These are phyloP conservation scores for Aurelia aurita DNA, from an alignment of 30 jellyfish, hydroid and myxozoan species.

Conservation along the genomic window DNA sequence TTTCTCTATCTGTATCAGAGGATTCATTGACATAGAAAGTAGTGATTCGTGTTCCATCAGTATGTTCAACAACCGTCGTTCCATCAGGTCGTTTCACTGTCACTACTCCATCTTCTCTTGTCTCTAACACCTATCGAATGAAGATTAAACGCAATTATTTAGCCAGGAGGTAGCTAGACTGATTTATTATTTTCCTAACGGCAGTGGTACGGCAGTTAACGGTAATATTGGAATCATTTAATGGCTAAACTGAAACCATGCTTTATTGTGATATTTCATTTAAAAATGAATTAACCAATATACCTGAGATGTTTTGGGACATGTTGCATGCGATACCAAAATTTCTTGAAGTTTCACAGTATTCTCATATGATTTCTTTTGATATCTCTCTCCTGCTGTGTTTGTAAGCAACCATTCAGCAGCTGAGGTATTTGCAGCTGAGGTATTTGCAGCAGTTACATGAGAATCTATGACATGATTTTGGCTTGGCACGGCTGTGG, in stretches of 20 bases:
- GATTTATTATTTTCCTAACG: too few species aligned
- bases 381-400: slow-evolving; percentile 32
- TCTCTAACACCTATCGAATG: slow-evolving; percentile 50
- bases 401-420: slow-evolving; percentile 22
- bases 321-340: slow-evolving; percentile 35
- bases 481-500: not conserved
- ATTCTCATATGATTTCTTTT: not conserved
- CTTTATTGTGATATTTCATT: too few species aligned
- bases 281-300: too few species aligned
- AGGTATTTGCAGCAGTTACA: not conserved
- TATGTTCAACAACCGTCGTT: slow-evolving; percentile 71
- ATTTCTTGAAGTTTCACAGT: slow-evolving; percentile 8
- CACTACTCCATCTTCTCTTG: slow-evolving; percentile 93
- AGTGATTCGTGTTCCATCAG: slow-evolving; percentile 94
- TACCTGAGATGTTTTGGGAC: slow-evolving; percentile 60
- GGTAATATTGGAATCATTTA: too few species aligned
- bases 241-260: too few species aligned
- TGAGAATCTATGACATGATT: not conserved
- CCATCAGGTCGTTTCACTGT: slow-evolving; percentile 73
- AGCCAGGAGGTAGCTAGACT: too few species aligned
- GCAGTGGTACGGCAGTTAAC: too few species aligned
- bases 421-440: not conserved
- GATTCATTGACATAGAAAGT: slow-evolving; percentile 8
- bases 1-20: slow-evolving; percentile 40
- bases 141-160: too few species aligned